Conservation (phyloP, 2,113 vertebrate species). For the Leptodactylus fuscus region DNA sequence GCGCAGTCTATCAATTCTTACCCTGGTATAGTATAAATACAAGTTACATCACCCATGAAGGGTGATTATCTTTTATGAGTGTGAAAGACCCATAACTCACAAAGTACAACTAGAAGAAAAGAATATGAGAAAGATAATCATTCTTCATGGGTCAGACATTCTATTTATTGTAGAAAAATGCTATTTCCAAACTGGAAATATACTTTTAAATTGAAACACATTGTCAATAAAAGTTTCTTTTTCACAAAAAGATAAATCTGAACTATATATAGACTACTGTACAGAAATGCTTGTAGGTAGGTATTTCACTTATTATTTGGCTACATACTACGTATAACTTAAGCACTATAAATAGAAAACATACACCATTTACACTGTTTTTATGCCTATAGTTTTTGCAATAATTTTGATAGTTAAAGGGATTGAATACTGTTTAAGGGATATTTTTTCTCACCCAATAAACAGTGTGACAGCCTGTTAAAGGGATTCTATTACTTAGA, state of each 20-base stretch:
- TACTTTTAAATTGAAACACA: constrained; percentile 25
- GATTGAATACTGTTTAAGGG: no score
- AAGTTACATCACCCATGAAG: constrained; percentile 73
- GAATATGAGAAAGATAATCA: constrained; percentile 53
- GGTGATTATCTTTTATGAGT: constrained; percentile 73
- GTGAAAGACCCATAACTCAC: constrained; percentile 67
- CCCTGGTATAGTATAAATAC: constrained; percentile 64
- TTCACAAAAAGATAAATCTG: background rate
- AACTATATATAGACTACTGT: background rate
- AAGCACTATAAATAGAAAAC: background rate
- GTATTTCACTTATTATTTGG: background rate
- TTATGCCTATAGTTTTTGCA: no score
- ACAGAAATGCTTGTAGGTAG: background rate
- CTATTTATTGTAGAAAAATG: constrained; percentile 34
- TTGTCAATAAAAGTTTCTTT: constrained; percentile 15
- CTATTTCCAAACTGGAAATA: constrained; percentile 43
- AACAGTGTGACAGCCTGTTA: no score
- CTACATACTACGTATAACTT: background rate
- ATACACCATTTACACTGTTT: no score
- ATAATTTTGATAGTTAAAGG: no score
- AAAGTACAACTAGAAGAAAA: constrained; percentile 64
- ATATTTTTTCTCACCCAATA: no score
- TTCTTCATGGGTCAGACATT: background rate
- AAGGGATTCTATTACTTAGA: no score
- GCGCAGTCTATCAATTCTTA: constrained; percentile 66